Evolutionary conservation across 2,113 vertebrate species (phyloP), one percentile per base, ranked within the genome.

Genomic region (Psephotus haematonotus): DNA sequence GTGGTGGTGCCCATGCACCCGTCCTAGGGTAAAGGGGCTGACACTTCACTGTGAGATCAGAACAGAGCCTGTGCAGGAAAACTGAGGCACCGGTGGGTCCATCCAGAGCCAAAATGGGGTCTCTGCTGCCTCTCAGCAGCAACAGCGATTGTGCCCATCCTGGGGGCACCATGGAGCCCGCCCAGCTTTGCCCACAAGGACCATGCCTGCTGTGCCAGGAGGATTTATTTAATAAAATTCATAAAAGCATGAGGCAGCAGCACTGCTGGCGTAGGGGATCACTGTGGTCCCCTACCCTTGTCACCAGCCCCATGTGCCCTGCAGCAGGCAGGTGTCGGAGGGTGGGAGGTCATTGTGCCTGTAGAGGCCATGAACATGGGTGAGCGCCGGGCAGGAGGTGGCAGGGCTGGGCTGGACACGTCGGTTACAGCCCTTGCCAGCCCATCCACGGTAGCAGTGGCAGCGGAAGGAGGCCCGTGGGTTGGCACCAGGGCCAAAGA

Each of bases 391-490:
- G 72, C 96, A 97, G 72, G 89, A 77, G 39, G 59, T 0, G 17
- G 52, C 41, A 33, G 92, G 86, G 39, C 87, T 4, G 2, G 46
- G 49, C 65, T 3, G 5, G 5, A 57, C 64, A 4, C 4, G 57
- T 22, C 1, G 81, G 75, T 91, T 57, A 70, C 99, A 99, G 69
- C 22, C 33, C 25, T 94, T 19, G 1, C 99, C 99, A 0, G 65
- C 92, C 99, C 99, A 99, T 62, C 98, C 98, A 0, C 3, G 64
- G 95, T 98, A 99, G 96, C 99, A 99, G 86, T 64, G 96, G 96
- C 99, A 99, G 75, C 77, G 94, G 88, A 99, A 99, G 6, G 96
- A 47, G 4, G 52, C 28, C 0, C 0, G 69, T 0, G 20, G 49
- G 90, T 78, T 33, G 1, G 85, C 13, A 3, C 68, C 14, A 0